Evolutionary conservation across 2,888 invertebrate species (phyloP).

Genomic region (Seira musarum): DNA sequence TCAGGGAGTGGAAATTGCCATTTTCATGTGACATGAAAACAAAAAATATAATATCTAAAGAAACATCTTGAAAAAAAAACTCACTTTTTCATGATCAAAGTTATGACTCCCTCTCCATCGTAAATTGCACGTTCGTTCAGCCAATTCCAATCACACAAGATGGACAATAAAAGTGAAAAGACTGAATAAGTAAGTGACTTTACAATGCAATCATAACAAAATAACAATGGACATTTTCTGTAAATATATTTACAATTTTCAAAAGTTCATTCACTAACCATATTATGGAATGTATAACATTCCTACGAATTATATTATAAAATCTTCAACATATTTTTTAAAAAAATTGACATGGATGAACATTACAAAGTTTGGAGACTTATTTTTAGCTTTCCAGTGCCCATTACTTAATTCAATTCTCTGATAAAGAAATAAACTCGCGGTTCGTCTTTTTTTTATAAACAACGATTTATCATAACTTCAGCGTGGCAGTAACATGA

Average conservation of each 20-base stretch:
- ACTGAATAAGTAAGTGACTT: too few species aligned
- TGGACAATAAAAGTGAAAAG: neutral
- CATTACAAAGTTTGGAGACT: too few species aligned
- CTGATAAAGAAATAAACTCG: constrained; percentile 56
- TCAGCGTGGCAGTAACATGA: constrained; percentile 61
- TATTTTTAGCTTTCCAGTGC: neutral
- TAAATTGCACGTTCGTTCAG: neutral
- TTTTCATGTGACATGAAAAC: constrained; percentile 48
- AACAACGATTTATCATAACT: constrained; percentile 58
- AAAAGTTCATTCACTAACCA: too few species aligned
- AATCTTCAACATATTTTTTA: too few species aligned
- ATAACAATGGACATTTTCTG: too few species aligned
- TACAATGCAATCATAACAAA: too few species aligned
- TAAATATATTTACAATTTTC: too few species aligned
- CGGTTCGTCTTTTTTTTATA: constrained; percentile 6
- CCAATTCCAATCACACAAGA: constrained; percentile 7
- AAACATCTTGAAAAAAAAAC: constrained; percentile 32
- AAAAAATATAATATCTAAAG: constrained; percentile 21
- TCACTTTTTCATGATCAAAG: constrained; percentile 27
- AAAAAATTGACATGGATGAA: too few species aligned
- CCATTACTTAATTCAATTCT: constrained; percentile 58
- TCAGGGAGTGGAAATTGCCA: constrained; percentile 49
- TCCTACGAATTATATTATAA: too few species aligned
- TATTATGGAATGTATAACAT: too few species aligned
- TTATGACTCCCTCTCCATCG: neutral